Percentiles rank a stretch among this genome's conserved stretches.
Evolutionary conservation across 1,140 invertebrate genomes (phyloP).

Genomic region (Drosophila kohkoa): DNA sequence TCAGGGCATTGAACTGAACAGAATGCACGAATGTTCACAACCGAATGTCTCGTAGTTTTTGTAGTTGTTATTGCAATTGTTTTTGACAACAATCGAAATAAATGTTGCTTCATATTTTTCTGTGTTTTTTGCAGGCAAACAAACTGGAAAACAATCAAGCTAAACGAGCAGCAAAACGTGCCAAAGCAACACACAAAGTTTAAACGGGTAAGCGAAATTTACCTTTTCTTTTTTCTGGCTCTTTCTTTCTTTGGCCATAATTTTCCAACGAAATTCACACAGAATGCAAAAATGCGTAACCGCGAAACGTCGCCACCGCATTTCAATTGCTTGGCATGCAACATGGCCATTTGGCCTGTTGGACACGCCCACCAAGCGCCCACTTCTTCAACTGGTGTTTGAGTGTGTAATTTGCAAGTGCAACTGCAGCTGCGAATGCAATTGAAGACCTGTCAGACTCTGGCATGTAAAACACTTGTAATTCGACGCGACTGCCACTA

Average conservation of each 20-base stretch:
- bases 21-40: slow-evolving; percentile 7
- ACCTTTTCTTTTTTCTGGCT: background rate
- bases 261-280: slow-evolving; percentile 54
- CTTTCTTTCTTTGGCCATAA: background rate
- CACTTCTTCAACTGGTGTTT: slow-evolving; percentile 5
- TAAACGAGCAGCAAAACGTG: slow-evolving; percentile 47
- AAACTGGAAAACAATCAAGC: slow-evolving; percentile 18
- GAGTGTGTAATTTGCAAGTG: slow-evolving; percentile 30
- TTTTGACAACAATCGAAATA: slow-evolving; percentile 50
- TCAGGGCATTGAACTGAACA: slow-evolving; percentile 60
- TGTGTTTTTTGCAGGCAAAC: slow-evolving; percentile 32
- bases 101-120: slow-evolving; percentile 53
- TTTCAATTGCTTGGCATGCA: slow-evolving; percentile 51
- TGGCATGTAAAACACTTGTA: slow-evolving; percentile 69
- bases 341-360: slow-evolving; percentile 8
- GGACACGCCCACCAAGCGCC: slow-evolving; percentile 26
- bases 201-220: slow-evolving; percentile 56
- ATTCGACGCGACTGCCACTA: slow-evolving; percentile 61
- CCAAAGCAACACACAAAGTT: slow-evolving; percentile 59
- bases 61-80: slow-evolving; percentile 15
- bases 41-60: background rate
- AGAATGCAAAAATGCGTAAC: slow-evolving; percentile 76
- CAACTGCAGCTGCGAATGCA: slow-evolving; percentile 45
- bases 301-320: slow-evolving; percentile 17
- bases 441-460: slow-evolving; percentile 54